Conservation (phyloP, 2,797 vertebrate genomes). For the Galaxias olidus region DNA sequence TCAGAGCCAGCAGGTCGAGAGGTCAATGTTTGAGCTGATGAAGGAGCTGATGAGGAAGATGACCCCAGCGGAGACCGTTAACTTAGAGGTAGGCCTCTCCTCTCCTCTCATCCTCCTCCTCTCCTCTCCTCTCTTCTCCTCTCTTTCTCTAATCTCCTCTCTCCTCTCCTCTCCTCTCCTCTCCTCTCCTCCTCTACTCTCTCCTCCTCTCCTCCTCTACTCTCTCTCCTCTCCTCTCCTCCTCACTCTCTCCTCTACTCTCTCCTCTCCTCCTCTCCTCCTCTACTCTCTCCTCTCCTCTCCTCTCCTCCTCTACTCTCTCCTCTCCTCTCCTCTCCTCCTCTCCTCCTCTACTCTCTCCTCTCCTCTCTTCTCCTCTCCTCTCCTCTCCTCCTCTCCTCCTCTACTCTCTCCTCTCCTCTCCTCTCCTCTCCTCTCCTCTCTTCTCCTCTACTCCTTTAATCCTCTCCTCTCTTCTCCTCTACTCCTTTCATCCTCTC, state of each 20-base stretch:
- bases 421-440: constrained; percentile 2
- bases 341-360: constrained; percentile 2
- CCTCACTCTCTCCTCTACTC: background rate
- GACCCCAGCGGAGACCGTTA: constrained; percentile 57
- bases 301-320: background rate
- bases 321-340: background rate
- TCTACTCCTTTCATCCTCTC: background rate
- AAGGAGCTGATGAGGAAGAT: constrained; percentile 74
- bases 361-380: background rate
- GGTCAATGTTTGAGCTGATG: constrained; percentile 70
- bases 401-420: background rate
- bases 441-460: no score
- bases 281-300: background rate
- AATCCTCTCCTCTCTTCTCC: background rate
- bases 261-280: background rate
- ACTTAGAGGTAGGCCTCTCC: constrained; percentile 68
- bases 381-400: background rate
- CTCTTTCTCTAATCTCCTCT: background rate
- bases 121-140: background rate
- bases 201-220: background rate
- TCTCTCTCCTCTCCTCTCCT: background rate
- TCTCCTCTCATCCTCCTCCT: background rate
- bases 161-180: constrained; percentile 4
- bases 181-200: background rate
- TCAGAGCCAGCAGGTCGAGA: constrained; percentile 82